Conservation (phyloP, 2,888 invertebrate species). For the Nephrotoma guestfalica region DNA sequence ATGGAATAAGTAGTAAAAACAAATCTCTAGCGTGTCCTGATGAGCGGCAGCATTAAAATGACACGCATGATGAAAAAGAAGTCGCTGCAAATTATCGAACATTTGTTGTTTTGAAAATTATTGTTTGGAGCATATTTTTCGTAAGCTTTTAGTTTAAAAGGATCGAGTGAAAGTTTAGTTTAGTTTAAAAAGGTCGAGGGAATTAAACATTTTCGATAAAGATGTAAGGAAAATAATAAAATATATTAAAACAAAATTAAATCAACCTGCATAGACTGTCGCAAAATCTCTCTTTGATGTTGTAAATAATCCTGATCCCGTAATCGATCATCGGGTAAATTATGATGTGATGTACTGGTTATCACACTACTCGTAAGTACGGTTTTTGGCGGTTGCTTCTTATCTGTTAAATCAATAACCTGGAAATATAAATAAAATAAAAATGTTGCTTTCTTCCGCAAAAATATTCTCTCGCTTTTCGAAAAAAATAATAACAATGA, state of each 20-base stretch:
- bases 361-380: slow-evolving; percentile 36
- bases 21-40: no score
- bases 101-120: no score
- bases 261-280: slow-evolving; percentile 37
- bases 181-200: no score
- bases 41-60: no score
- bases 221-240: background rate
- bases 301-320: slow-evolving; percentile 44
- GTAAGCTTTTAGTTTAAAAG: no score
- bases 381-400: slow-evolving; percentile 38
- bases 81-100: no score
- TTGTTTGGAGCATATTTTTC: no score
- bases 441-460: background rate
- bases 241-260: background rate
- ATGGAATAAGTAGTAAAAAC: no score
- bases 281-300: slow-evolving; percentile 48
- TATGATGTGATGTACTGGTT: slow-evolving; percentile 28
- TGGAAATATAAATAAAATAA: slow-evolving; percentile 16
- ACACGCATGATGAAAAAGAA: no score
- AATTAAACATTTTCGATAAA: no score
- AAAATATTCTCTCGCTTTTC: background rate
- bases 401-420: slow-evolving; percentile 65
- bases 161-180: no score
- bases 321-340: slow-evolving; percentile 38
- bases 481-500: background rate